These are phyloP conservation scores for Lasioglossum lativentre DNA, from an alignment of 2,888 invertebrate species.

Conservation along the genomic window DNA sequence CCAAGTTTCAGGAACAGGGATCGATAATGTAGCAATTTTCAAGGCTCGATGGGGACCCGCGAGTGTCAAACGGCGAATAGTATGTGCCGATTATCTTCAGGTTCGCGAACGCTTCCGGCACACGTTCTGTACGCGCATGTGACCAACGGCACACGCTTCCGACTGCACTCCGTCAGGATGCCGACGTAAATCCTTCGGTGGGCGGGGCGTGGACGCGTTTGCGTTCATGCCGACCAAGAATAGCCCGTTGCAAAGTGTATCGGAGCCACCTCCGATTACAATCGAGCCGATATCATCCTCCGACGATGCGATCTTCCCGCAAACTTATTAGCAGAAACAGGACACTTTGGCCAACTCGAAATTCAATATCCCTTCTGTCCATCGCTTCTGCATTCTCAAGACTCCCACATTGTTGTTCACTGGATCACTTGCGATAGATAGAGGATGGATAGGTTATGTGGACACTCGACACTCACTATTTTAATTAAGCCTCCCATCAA, in stretches of 20 bases:
- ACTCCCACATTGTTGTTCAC: neutral
- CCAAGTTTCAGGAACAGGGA: neutral
- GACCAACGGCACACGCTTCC: conserved; percentile 44
- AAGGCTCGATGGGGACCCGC: neutral
- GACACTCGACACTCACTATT: neutral
- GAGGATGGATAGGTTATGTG: neutral
- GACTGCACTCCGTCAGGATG: conserved; percentile 60
- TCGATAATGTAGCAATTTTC: conserved; percentile 1
- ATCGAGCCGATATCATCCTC: neutral
- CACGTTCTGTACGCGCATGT: conserved; percentile 30
- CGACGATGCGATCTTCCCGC: neutral
- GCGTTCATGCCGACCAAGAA: conserved; percentile 67
- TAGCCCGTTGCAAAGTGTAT: conserved; percentile 52
- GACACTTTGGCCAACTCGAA: neutral
- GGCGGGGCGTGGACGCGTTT: conserved; percentile 69
- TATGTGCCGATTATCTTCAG: conserved; percentile 25
- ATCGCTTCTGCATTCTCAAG: neutral
- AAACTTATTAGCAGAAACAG: neutral
- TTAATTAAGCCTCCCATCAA: neutral
- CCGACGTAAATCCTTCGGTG: conserved; percentile 73
- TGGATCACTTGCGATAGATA: neutral
- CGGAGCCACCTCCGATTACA: conserved; percentile 43
- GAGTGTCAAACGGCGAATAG: conserved; percentile 3
- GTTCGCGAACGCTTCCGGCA: conserved; percentile 26
- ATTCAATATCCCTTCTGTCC: neutral